A percentile compares a stretch with the other conserved stretches of the same genome.
Conservation (phyloP, 2,113 vertebrate species). For the Dinomys branickii region DNA sequence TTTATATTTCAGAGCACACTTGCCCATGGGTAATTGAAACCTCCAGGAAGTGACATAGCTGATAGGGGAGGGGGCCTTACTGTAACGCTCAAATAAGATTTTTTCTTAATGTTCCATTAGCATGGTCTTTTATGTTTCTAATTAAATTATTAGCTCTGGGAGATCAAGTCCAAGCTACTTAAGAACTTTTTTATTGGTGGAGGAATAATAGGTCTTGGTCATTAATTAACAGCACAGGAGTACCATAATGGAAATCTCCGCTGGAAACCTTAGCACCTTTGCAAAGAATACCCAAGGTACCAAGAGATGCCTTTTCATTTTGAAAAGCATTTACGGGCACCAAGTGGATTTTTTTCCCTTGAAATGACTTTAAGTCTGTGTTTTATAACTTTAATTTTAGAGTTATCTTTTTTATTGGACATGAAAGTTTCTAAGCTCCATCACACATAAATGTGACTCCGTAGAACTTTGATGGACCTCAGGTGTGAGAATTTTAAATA, state of each 20-base stretch:
- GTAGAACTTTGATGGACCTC: background rate
- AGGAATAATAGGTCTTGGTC: slow-evolving; percentile 1
- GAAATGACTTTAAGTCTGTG: slow-evolving; percentile 21
- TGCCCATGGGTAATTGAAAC: background rate
- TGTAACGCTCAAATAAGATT: background rate
- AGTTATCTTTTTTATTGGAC: background rate
- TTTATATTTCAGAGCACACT: background rate
- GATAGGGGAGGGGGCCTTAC: background rate
- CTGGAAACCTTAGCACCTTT: slow-evolving; percentile 57
- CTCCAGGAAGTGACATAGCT: background rate
- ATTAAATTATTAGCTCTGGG: slow-evolving; percentile 55
- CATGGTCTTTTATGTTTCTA: slow-evolving; percentile 43
- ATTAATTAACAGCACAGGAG: slow-evolving; percentile 61
- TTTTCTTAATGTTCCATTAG: slow-evolving; percentile 56
- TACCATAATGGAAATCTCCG: slow-evolving; percentile 54
- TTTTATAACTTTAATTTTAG: slow-evolving; percentile 46
- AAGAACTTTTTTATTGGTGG: slow-evolving; percentile 31
- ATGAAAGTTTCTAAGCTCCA: background rate
- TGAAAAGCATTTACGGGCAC: slow-evolving; percentile 15
- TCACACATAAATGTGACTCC: background rate
- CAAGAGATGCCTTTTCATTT: slow-evolving; percentile 34
- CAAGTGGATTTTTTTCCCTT: slow-evolving; percentile 5
- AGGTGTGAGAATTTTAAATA: background rate
- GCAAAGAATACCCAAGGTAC: slow-evolving; percentile 20
- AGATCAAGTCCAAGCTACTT: slow-evolving; percentile 40